Percentiles rank a stretch among this genome's conserved stretches.
Conservation (phyloP, 2,797 vertebrate species). For the Enteromius unitaeniatus region DNA sequence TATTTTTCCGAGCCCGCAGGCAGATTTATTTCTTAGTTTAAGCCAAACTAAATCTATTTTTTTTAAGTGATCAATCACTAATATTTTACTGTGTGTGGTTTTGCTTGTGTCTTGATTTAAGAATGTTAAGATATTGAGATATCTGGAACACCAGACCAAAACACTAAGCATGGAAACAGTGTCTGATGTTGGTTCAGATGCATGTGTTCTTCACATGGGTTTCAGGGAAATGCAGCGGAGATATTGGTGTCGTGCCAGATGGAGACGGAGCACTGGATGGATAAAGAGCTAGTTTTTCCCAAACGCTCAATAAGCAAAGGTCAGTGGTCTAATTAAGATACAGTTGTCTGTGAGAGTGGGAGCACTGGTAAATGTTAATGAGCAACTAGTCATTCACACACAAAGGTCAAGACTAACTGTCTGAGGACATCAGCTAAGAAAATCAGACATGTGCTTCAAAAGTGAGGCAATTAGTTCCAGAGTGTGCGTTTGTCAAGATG, state of each 20-base stretch:
- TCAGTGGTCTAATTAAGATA: constrained; percentile 81
- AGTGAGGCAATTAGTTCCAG: constrained; percentile 44
- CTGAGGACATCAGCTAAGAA: constrained; percentile 60
- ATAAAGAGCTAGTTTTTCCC: constrained; percentile 59
- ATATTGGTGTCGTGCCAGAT: constrained; percentile 43
- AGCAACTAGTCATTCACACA: constrained; percentile 73
- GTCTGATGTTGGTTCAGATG: not conserved
- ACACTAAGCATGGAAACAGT: not conserved
- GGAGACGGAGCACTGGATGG: constrained; percentile 36
- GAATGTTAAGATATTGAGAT: not conserved
- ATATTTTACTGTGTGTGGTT: not conserved
- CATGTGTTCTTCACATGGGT: not conserved
- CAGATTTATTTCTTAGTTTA: not conserved
- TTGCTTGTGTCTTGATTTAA: not conserved
- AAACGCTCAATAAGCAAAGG: constrained; percentile 83
- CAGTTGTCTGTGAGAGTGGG: constrained; percentile 56
- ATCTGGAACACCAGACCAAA: not conserved
- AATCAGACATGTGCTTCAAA: constrained; percentile 43
- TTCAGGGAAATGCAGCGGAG: constrained; percentile 1
- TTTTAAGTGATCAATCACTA: not conserved
- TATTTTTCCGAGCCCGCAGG: not conserved
- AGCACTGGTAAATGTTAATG: constrained; percentile 81
- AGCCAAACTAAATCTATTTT: not conserved
- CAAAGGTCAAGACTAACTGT: constrained; percentile 75
- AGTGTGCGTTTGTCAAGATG: constrained; percentile 28